Percentiles rank a stretch among this genome's conserved stretches.
These are phyloP conservation scores for Tapirus indicus DNA, from an alignment of 2,797 vertebrate genomes.

Conservation along the genomic window DNA sequence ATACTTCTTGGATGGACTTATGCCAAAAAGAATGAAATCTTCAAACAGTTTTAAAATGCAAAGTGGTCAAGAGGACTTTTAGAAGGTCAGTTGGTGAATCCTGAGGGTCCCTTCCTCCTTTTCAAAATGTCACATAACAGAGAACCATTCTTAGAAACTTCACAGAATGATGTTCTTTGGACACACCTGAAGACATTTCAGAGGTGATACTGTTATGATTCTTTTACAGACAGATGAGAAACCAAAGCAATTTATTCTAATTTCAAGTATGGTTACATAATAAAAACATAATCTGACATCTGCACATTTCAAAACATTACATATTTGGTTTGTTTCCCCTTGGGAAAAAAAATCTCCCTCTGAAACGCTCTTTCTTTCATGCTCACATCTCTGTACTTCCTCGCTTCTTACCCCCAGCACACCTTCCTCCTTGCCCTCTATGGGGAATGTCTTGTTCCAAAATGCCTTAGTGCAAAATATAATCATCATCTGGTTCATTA, in stretches of 20 bases:
- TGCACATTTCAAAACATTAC: constrained; percentile 5
- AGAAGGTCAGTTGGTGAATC: neutral
- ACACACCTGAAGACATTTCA: neutral
- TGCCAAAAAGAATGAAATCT: constrained; percentile 12
- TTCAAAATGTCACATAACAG: neutral
- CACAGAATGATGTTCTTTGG: neutral
- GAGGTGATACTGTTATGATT: neutral
- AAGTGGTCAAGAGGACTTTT: neutral
- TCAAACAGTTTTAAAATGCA: constrained; percentile 60
- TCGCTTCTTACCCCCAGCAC: neutral
- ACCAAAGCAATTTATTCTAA: constrained; percentile 17
- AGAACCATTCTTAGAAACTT: neutral
- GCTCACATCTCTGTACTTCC: neutral
- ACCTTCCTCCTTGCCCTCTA: neutral
- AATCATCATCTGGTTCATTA: neutral
- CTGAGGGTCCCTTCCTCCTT: neutral
- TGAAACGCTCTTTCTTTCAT: neutral
- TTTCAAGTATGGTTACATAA: constrained; percentile 11
- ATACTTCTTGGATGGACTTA: constrained; percentile 47
- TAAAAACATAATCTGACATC: constrained; percentile 17
- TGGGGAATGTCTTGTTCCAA: neutral
- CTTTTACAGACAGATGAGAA: neutral
- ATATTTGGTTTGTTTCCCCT: neutral
- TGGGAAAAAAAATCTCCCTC: neutral
- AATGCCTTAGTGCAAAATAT: neutral